Evolutionary conservation across 2,113 vertebrate species (phyloP).

Genomic region (Polypterus bichir): DNA sequence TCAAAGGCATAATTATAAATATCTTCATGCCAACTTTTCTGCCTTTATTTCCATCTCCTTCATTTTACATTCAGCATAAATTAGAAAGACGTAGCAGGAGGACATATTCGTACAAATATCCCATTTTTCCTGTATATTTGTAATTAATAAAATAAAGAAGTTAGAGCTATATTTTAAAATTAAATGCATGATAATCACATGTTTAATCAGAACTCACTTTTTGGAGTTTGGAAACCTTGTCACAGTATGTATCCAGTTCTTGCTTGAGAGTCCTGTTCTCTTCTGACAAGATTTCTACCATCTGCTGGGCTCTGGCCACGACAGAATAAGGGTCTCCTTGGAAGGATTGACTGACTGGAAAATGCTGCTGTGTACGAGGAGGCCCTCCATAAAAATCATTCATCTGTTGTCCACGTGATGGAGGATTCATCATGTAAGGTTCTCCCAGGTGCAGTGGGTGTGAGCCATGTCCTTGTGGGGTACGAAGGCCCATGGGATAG

Average conservation of each 20-base stretch:
- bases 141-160: too few relatives aligned
- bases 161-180: too few relatives aligned
- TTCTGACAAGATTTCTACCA: slow-evolving; percentile 83
- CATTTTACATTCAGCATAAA: too few relatives aligned
- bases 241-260: slow-evolving; percentile 80
- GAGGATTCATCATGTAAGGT: slow-evolving; percentile 38
- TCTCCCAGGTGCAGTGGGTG: slow-evolving; percentile 59
- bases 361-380: slow-evolving; percentile 63
- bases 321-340: slow-evolving; percentile 78
- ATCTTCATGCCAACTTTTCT: too few relatives aligned
- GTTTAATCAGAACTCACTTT: slow-evolving; percentile 56
- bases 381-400: slow-evolving; percentile 60
- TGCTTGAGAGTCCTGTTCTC: slow-evolving; percentile 81
- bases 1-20: too few relatives aligned
- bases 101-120: too few relatives aligned
- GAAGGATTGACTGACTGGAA: slow-evolving; percentile 60
- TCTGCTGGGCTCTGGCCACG: slow-evolving; percentile 82
- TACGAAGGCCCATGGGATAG: slow-evolving; percentile 39
- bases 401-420: slow-evolving; percentile 49
- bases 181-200: too few relatives aligned
- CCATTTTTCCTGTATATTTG: too few relatives aligned
- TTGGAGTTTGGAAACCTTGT: slow-evolving; percentile 85
- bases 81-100: too few relatives aligned
- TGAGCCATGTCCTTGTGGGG: slow-evolving; percentile 45
- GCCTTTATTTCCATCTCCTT: too few relatives aligned